These are phyloP conservation scores for Ichneumoninae sp. DNA, from an alignment of 2,888 invertebrate genomes.

Conservation along the genomic window DNA sequence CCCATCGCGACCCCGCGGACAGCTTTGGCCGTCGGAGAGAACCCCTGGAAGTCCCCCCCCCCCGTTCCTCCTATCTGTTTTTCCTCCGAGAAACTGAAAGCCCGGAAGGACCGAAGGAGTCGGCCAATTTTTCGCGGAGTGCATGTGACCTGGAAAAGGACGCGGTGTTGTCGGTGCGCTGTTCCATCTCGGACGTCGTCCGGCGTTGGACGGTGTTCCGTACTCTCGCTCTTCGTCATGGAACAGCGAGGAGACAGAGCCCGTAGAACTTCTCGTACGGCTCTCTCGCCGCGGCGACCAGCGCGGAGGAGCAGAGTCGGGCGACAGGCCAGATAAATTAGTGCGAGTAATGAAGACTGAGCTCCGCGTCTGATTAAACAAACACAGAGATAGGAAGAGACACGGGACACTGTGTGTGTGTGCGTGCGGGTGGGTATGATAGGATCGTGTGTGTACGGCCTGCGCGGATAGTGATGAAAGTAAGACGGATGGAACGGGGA, in stretches of 20 bases:
- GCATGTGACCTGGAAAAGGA: slow-evolving; percentile 56
- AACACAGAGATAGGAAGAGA: slow-evolving; percentile 75
- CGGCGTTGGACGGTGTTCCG: slow-evolving; percentile 51
- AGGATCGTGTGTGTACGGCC: slow-evolving; percentile 17
- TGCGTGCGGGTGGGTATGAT: slow-evolving; percentile 36
- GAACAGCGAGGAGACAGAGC: slow-evolving; percentile 40
- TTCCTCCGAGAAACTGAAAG: neutral
- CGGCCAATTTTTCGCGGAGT: slow-evolving; percentile 49
- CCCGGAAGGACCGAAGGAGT: slow-evolving; percentile 14
- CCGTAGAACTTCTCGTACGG: slow-evolving; percentile 5
- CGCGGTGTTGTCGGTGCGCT: slow-evolving; percentile 8
- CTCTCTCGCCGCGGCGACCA: slow-evolving; percentile 45
- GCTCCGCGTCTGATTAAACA: slow-evolving; percentile 82
- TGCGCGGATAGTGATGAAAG: slow-evolving; percentile 44
- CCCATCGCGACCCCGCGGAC: neutral
- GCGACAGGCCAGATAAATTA: slow-evolving; percentile 82
- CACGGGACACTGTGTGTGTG: slow-evolving; percentile 70
- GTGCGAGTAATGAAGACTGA: slow-evolving; percentile 82
- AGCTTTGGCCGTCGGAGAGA: neutral
- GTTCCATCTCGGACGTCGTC: slow-evolving; percentile 56
- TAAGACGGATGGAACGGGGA: slow-evolving; percentile 62
- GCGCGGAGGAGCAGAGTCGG: slow-evolving; percentile 72
- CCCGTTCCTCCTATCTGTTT: slow-evolving; percentile 2
- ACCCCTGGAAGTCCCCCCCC: neutral
- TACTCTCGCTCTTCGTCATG: slow-evolving; percentile 28